phyloP scores from a whole-genome alignment of 1,140 invertebrate species.

The Drosophila repletoides region DNA sequence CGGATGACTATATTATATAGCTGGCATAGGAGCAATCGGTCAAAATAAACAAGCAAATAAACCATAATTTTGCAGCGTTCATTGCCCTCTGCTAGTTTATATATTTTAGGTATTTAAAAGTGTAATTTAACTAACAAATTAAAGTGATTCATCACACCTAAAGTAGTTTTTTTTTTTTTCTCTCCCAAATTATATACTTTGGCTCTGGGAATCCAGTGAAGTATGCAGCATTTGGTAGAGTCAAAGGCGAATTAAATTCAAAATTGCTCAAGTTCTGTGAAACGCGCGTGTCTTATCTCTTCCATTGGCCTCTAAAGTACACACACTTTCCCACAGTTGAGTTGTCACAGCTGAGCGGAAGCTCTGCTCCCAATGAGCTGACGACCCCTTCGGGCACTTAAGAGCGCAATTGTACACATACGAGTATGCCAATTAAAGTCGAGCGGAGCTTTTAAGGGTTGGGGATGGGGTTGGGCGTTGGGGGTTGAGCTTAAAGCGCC shows the following conservation, averaged over 20 bases:
- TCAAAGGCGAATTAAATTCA: constrained; percentile 10
- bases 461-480: neutral
- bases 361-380: constrained; percentile 6
- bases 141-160: too few species aligned
- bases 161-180: too few species aligned
- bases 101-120: too few species aligned
- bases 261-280: constrained; percentile 22
- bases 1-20: too few species aligned
- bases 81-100: too few species aligned
- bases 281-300: constrained; percentile 39
- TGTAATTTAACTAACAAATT: too few species aligned
- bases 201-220: neutral
- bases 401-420: neutral
- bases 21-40: too few species aligned
- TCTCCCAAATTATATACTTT: neutral
- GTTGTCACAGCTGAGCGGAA: constrained; percentile 34
- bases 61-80: too few species aligned
- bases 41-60: too few species aligned
- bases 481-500: constrained; percentile 7
- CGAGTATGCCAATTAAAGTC: constrained; percentile 27
- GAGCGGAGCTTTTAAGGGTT: constrained; percentile 10
- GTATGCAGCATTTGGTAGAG: constrained; percentile 12
- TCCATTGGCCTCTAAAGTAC: constrained; percentile 21
- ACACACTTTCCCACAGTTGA: constrained; percentile 15
- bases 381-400: constrained; percentile 9